phyloP scores from a whole-genome alignment of 2,888 invertebrate genomes.

The Drosophila mayaguana region DNA sequence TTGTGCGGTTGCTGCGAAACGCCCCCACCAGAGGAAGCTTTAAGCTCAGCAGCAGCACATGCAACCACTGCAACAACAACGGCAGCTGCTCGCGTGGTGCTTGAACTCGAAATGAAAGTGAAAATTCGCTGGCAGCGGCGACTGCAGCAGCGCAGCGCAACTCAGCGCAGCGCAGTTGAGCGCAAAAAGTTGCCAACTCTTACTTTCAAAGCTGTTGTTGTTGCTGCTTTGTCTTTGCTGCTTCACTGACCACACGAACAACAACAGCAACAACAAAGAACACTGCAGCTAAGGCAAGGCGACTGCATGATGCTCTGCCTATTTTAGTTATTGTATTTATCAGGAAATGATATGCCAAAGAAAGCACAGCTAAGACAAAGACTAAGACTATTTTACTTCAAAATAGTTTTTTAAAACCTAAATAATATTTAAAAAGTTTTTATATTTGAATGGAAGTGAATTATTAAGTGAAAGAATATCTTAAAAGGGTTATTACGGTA shows the following conservation, averaged over 20 bases:
- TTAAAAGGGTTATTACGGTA: too few relatives aligned
- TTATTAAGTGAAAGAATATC: too few relatives aligned
- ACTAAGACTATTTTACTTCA: too few relatives aligned
- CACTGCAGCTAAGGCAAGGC: slow-evolving; percentile 1
- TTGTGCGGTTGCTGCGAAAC: slow-evolving; percentile 40
- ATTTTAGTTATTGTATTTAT: neutral
- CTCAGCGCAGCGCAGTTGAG: slow-evolving; percentile 47
- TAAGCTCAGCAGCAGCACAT: slow-evolving; percentile 6
- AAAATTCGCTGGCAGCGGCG: slow-evolving; percentile 61
- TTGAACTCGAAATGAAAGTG: slow-evolving; percentile 83
- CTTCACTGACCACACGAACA: slow-evolving; percentile 50
- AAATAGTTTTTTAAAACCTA: too few relatives aligned
- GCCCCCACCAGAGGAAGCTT: slow-evolving; percentile 57
- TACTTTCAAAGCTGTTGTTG: slow-evolving; percentile 68
- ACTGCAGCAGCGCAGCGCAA: slow-evolving; percentile 49
- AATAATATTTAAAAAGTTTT: too few relatives aligned
- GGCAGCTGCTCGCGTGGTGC: slow-evolving; percentile 68
- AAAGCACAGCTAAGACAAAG: neutral
- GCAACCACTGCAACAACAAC: slow-evolving; percentile 20
- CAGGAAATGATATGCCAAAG: neutral
- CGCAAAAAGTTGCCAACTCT: slow-evolving; percentile 70
- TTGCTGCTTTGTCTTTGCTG: slow-evolving; percentile 39
- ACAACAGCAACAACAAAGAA: slow-evolving; percentile 36
- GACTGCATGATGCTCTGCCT: slow-evolving; percentile 33
- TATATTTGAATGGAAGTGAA: too few relatives aligned